A percentile compares a stretch with the other conserved stretches of the same genome.
Conservation (phyloP, 2,113 vertebrate species). For the Chaetops frenatus region DNA sequence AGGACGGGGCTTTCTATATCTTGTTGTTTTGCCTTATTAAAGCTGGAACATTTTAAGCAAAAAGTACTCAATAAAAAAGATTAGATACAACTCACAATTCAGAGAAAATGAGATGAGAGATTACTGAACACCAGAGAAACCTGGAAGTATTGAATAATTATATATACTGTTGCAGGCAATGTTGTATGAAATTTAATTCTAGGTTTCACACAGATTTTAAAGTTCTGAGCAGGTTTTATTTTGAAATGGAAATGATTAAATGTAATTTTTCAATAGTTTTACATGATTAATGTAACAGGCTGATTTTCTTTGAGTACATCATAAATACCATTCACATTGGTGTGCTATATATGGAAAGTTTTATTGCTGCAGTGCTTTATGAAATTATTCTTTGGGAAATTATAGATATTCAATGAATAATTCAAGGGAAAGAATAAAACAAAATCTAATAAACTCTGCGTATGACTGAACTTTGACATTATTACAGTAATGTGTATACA, state of each 20-base stretch:
- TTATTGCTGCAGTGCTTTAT: conserved; percentile 65
- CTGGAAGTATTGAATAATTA: conserved; percentile 39
- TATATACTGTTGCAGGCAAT: conserved; percentile 28
- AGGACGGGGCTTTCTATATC: not conserved
- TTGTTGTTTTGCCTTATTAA: not conserved
- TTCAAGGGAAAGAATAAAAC: conserved; percentile 65
- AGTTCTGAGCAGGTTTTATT: conserved; percentile 40
- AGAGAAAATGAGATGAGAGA: conserved; percentile 14
- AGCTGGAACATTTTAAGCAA: not conserved
- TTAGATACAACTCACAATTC: not conserved
- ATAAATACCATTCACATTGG: conserved; percentile 23
- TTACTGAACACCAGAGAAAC: conserved; percentile 19
- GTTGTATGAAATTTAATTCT: conserved; percentile 46
- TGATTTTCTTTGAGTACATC: conserved; percentile 8
- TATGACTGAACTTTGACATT: conserved; percentile 67
- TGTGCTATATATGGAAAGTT: conserved; percentile 25
- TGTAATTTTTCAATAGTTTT: conserved; percentile 50
- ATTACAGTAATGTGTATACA: conserved; percentile 9
- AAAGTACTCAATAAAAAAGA: not conserved
- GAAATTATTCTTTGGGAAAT: conserved; percentile 71
- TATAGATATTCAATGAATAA: conserved; percentile 71
- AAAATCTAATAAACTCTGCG: conserved; percentile 69
- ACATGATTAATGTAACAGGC: conserved; percentile 14
- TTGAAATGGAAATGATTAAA: conserved; percentile 45
- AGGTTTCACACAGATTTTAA: conserved; percentile 15